Evolutionary conservation across 2,113 vertebrate genomes (phyloP).

Genomic region (Sinocyclocheilus anshuiensis): DNA sequence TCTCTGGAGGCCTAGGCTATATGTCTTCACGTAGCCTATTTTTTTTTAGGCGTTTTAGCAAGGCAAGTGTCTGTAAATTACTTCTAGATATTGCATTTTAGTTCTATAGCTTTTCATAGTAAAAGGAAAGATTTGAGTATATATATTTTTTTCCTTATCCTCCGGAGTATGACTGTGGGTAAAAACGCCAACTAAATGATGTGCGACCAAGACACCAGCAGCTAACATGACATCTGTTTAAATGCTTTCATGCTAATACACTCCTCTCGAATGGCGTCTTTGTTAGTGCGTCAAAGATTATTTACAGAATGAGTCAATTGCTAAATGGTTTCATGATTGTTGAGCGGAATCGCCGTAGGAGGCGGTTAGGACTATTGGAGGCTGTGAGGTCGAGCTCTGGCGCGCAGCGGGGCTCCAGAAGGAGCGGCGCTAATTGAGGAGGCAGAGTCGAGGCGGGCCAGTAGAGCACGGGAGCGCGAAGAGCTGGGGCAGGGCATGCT

Average conservation of each 20-base stretch:
- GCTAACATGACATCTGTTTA: conserved; percentile 77
- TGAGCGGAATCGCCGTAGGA: conserved; percentile 70
- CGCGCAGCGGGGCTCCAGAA: conserved; percentile 62
- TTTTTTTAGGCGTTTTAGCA: neutral
- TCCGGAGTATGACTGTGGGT: neutral
- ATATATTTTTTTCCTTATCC: neutral
- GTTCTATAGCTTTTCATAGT: neutral
- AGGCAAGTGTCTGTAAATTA: neutral
- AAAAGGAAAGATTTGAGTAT: neutral
- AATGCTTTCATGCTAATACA: conserved; percentile 76
- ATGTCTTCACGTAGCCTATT: neutral
- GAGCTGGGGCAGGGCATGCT: conserved; percentile 49
- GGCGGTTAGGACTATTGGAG: conserved; percentile 64
- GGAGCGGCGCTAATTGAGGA: conserved; percentile 66
- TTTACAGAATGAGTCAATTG: conserved; percentile 74
- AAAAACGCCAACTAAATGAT: conserved; percentile 30
- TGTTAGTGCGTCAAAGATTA: conserved; percentile 77
- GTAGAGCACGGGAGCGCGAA: conserved; percentile 44
- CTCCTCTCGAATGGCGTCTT: conserved; percentile 73
- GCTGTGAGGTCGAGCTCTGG: conserved; percentile 58
- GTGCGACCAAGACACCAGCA: conserved; percentile 19
- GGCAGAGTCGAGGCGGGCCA: conserved; percentile 57
- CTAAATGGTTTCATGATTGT: conserved; percentile 65
- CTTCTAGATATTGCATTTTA: neutral
- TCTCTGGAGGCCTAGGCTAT: neutral